A percentile compares a stretch with the other conserved stretches of the same genome.
Evolutionary conservation across 2,113 vertebrate genomes (phyloP).

Genomic region (Hippocampus mohnikei): DNA sequence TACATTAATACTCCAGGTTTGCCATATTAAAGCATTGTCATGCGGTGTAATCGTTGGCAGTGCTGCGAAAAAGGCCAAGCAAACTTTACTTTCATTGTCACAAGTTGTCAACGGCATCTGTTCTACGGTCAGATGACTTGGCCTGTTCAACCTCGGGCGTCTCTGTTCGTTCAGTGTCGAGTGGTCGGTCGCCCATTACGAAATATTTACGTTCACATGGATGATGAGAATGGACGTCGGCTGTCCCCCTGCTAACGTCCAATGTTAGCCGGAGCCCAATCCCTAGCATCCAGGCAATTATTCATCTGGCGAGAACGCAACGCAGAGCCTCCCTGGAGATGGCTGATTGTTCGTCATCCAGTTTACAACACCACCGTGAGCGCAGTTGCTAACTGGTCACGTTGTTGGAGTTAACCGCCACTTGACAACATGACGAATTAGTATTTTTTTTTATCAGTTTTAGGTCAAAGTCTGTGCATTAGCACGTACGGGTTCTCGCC

Average conservation of each 20-base stretch:
- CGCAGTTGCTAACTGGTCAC: conserved; percentile 11
- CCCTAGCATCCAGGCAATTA: conserved; percentile 68
- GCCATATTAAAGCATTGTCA: background rate
- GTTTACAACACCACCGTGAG: conserved; percentile 4
- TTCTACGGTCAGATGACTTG: conserved; percentile 43
- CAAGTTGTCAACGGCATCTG: background rate
- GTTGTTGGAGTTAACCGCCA: background rate
- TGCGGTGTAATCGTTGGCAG: conserved; percentile 14
- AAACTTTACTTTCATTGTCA: conserved; percentile 21
- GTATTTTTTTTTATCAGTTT: conserved; percentile 10
- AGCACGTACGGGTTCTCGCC: conserved; percentile 19
- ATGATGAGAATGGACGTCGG: background rate
- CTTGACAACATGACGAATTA: background rate
- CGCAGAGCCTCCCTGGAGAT: conserved; percentile 3
- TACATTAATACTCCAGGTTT: background rate
- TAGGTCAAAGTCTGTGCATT: conserved; percentile 1
- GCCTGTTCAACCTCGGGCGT: background rate
- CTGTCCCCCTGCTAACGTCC: conserved; percentile 38
- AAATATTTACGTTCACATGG: background rate
- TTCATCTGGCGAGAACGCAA: conserved; percentile 37
- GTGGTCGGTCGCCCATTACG: background rate
- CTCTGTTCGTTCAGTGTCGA: background rate
- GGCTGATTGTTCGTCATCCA: background rate
- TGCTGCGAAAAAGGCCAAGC: conserved; percentile 16
- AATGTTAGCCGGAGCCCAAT: conserved; percentile 54